phyloP scores from a whole-genome alignment of 1,140 invertebrate species.

The Drosophila equinoxialis region DNA sequence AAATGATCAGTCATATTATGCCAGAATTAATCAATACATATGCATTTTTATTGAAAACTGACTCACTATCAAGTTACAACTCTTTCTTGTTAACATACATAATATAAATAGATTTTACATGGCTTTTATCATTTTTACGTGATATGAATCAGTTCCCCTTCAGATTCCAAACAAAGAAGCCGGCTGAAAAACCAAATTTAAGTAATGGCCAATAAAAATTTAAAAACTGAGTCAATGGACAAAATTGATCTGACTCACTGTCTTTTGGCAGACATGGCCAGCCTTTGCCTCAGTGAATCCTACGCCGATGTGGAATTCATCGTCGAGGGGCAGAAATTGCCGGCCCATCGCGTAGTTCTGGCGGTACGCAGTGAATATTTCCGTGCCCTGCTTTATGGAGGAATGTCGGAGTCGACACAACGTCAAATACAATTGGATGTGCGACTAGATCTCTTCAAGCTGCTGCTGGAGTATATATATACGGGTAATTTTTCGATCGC shows the following conservation, averaged over 20 bases:
- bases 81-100: too few species aligned
- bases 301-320: slow-evolving; percentile 96
- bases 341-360: slow-evolving; percentile 92
- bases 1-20: too few species aligned
- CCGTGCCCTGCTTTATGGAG: slow-evolving; percentile 94
- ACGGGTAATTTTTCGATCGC: slow-evolving; percentile 92
- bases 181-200: too few species aligned
- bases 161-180: too few species aligned
- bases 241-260: slow-evolving; percentile 63
- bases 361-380: slow-evolving; percentile 98
- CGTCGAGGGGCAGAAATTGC: slow-evolving; percentile 92
- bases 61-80: too few species aligned
- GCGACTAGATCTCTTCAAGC: slow-evolving; percentile 93
- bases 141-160: too few species aligned
- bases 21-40: too few species aligned
- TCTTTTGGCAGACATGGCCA: slow-evolving; percentile 85
- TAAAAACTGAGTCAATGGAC: slow-evolving; percentile 47
- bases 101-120: too few species aligned
- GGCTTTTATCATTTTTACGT: too few species aligned
- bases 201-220: background rate
- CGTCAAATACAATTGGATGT: slow-evolving; percentile 93
- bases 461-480: slow-evolving; percentile 97
- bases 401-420: slow-evolving; percentile 94
- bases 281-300: slow-evolving; percentile 92
- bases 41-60: too few species aligned